Evolutionary conservation across 2,113 vertebrate genomes (phyloP), one percentile per base, ranked within the genome.

Genomic region (Anser brachyrhynchus): DNA sequence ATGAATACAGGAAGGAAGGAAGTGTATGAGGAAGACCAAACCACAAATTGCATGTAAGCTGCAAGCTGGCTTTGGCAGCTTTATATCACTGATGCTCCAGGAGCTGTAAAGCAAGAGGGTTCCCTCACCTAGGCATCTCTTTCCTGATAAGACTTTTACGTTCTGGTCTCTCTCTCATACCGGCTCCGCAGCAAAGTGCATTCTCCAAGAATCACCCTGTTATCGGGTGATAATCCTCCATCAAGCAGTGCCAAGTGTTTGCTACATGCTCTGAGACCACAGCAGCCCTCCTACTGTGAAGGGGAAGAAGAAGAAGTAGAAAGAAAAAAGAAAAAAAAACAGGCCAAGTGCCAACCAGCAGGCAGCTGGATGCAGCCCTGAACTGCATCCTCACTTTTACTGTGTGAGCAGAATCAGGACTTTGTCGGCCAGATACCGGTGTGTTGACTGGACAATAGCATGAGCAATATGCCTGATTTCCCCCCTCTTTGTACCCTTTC

Each of bases 201-300:
- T 94, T 86, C 85, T 92, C 61, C 65, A 88, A 86, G 72, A 84
- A 94, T 52, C 61, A 76, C 74, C 57, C 26, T 31, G 33, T 58
- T 94, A 94, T 81, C 22, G 0, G 79, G 90, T 86, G 90, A 86
- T 91, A 96, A 96, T 95, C 87, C 92, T 94, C 37, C 64, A 86
- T 2, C 88, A 69, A 84, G 93, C 70, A 69, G 61, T 76, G 88
- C 31, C 49, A 78, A 90, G 85, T 65, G 76, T 78, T 76, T 79
- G 61, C 52, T 76, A n/a, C 62, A 35, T 33, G 58, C n/a, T 65
- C 39, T 31, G 22, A 91, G 62, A 31, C 39, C 51, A 37, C 35
- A 87, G 62, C 41, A 89, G 13, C 59, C 51, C 20, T 84, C 44
- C 51, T 90, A 11, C 62, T 58, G 12, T 7, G n/a, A 76, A 81